Conservation (phyloP, 2,113 vertebrate species). For the Colinus virginianus region DNA sequence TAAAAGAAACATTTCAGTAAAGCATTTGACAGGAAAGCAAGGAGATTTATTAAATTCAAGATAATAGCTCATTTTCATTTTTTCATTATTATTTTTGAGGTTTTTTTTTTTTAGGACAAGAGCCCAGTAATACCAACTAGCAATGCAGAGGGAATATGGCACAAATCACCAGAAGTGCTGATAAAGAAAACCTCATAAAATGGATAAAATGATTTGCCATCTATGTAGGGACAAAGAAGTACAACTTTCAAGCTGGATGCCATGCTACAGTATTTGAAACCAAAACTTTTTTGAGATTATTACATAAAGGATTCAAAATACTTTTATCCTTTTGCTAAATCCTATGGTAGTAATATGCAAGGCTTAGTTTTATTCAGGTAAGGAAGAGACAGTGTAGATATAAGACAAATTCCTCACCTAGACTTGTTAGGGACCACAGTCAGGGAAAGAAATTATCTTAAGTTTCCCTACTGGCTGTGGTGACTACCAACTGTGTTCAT, state of each 20-base stretch:
- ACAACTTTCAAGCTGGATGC: not conserved
- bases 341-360: fast-evolving
- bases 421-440: not conserved
- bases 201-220: not conserved
- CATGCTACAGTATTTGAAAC: not conserved
- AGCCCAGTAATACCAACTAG: not conserved
- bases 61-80: not conserved
- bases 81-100: not conserved
- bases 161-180: not conserved
- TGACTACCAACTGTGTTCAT: not conserved
- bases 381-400: not conserved
- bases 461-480: not conserved
- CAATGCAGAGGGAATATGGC: not conserved
- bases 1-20: not conserved
- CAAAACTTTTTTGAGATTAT: not conserved
- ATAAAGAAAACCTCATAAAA: not conserved
- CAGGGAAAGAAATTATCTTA: not conserved
- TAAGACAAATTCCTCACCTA: not conserved
- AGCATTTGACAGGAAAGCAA: not conserved
- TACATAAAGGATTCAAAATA: not conserved
- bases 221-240: not conserved
- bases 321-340: not conserved
- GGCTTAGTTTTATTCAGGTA: not conserved
- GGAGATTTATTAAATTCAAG: not conserved
- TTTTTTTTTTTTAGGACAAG: not conserved